Base-by-base conservation (phyloP, 2,113 vertebrate genomes). In the Eleginops maclovinus region DNA sequence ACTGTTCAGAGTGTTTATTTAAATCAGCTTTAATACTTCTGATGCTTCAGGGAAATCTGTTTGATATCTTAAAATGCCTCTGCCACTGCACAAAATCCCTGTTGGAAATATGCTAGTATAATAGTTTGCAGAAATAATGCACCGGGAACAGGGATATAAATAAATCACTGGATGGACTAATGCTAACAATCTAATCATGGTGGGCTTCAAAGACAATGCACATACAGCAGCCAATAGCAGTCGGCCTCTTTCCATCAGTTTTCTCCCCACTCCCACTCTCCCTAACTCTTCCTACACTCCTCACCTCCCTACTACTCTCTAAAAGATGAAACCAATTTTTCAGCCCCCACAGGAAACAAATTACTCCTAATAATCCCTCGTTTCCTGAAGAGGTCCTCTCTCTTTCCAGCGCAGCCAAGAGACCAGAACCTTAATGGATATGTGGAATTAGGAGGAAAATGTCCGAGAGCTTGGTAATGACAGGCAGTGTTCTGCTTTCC, bases 281-380 rank as follows among this genome's bases (percentile, higher is more conserved):
- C 21, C 75, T 12, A 70, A 46, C 74, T 80, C 55, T 67, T 24
- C 22, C 71, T 36, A 26, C 24, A 64, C 54, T 43, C 64, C 46
- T 63, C 63, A 22, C 36, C 60, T 71, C 67, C 50, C 16, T 58
- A 21, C 55, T 59, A 36, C 44, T 82, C 69, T 82, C 72, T 77
- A 80, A 82, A 83, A 93, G 83, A 92, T 91, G 70, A 87, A 85
- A 87, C 77, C 86, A 81, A 89, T 91, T 90, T 92, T 90, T 87
- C 83, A 83, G 77, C 75, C 75, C 60, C 76, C 40, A 44, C 79
- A 65, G 55, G 73, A 86, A 67, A 84, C 77, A 92, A 92, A 93
- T 92, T 85, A 87, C 88, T 85, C 26, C 79, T 90, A 92, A 92
- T 88, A 87, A 91, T 87, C 87, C 90, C 86, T 91, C 5, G 77